These are phyloP conservation scores for Sycobia sp. DNA, from an alignment of 1,140 invertebrate genomes.

Conservation along the genomic window DNA sequence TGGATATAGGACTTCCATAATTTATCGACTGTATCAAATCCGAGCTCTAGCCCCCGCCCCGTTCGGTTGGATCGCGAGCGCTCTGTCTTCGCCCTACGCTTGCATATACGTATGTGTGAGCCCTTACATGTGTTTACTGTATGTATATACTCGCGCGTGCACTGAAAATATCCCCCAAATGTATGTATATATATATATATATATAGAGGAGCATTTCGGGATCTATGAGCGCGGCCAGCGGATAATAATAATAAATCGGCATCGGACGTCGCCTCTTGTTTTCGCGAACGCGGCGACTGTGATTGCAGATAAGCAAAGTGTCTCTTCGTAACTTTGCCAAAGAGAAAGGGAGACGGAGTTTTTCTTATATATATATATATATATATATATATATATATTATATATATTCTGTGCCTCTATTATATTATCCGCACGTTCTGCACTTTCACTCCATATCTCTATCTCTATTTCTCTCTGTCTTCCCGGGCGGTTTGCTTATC, in stretches of 20 bases:
- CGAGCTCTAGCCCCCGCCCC: neutral
- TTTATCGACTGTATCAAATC: constrained; percentile 31
- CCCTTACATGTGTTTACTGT: no score
- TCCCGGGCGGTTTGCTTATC: no score
- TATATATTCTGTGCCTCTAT: no score
- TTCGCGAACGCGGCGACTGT: constrained; percentile 17
- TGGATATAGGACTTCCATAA: constrained; percentile 31
- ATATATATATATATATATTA: no score
- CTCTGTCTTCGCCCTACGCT: neutral
- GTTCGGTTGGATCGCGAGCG: no score
- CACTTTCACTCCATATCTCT: neutral
- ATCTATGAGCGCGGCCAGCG: no score
- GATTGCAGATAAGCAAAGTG: constrained; percentile 26
- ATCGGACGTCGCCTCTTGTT: constrained; percentile 17
- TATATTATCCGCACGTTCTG: neutral
- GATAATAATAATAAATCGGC: constrained; percentile 31
- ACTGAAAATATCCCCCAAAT: no score
- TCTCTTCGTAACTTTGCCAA: constrained; percentile 27
- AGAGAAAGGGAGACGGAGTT: no score
- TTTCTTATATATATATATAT: no score
- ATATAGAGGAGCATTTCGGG: no score
- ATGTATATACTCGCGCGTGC: no score
- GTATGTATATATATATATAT: no score
- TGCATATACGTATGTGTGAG: neutral
- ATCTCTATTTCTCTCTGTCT: neutral